Conservation (phyloP, 2,888 invertebrate genomes). For the Clitarchus hookeri region DNA sequence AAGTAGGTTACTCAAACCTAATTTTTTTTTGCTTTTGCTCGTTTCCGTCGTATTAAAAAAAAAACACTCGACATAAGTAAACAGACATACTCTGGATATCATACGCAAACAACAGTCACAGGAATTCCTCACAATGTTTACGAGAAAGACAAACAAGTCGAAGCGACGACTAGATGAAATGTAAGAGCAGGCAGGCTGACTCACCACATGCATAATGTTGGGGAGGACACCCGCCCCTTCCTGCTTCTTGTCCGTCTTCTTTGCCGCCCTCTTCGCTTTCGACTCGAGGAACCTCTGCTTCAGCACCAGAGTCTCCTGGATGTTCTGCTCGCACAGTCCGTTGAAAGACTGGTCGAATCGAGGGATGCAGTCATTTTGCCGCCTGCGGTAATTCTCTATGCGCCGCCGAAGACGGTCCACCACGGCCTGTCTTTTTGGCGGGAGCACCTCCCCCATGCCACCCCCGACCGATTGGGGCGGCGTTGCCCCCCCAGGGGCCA, state of each 20-base stretch:
- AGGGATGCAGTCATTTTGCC: slow-evolving; percentile 84
- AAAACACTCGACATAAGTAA: no score
- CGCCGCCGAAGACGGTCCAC: slow-evolving; percentile 82
- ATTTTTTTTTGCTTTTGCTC: no score
- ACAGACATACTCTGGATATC: no score
- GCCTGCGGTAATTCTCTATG: slow-evolving; percentile 83
- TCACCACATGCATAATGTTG: slow-evolving; percentile 67
- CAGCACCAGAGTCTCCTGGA: slow-evolving; percentile 83
- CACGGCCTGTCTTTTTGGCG: slow-evolving; percentile 82
- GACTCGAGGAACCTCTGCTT: slow-evolving; percentile 90
- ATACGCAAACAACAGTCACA: no score
- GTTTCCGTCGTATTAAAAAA: no score
- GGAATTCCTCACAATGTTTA: no score
- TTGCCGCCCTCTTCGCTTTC: slow-evolving; percentile 83
- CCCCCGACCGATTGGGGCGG: background rate
- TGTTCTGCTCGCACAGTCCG: slow-evolving; percentile 87
- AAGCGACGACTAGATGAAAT: background rate
- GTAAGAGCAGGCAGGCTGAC: slow-evolving; percentile 48
- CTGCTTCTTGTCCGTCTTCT: slow-evolving; percentile 75
- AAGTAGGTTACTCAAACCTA: no score
- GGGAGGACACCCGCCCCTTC: slow-evolving; percentile 47
- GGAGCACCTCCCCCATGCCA: slow-evolving; percentile 66
- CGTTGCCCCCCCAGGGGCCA: slow-evolving; percentile 49
- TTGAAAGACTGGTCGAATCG: slow-evolving; percentile 87
- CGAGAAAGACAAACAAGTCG: no score